Percentiles rank a stretch among this genome's conserved stretches.
phyloP scores from a whole-genome alignment of 2,113 vertebrate species.

The Eudyptes chrysolophus region DNA sequence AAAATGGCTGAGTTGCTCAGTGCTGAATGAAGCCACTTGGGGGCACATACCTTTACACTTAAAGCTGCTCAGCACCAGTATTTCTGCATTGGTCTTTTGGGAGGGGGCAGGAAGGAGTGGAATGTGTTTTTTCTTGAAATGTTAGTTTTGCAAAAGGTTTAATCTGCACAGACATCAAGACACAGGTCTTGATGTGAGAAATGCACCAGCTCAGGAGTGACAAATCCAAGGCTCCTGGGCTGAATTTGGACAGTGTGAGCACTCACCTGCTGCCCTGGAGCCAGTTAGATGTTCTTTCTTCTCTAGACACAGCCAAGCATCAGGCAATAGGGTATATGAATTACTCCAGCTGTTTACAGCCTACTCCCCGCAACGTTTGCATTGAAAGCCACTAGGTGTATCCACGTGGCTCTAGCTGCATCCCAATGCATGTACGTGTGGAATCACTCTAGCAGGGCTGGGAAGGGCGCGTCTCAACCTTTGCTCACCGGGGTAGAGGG shows the following conservation, averaged over 20 bases:
- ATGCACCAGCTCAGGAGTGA: neutral
- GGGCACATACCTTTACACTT: neutral
- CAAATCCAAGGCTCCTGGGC: neutral
- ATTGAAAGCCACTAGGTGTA: neutral
- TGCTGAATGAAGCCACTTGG: neutral
- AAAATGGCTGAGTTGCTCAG: neutral
- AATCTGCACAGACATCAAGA: neutral
- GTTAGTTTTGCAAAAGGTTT: neutral
- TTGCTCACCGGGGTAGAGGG: neutral
- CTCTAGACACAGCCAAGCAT: neutral
- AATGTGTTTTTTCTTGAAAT: neutral
- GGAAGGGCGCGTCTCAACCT: neutral
- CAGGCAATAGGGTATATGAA: neutral
- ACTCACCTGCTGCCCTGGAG: neutral
- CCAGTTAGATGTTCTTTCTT: neutral
- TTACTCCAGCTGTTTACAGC: neutral
- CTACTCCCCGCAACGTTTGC: accelerated
- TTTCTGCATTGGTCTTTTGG: neutral
- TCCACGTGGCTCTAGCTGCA: neutral
- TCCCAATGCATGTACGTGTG: accelerated
- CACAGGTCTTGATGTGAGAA: neutral
- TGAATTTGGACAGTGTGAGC: neutral
- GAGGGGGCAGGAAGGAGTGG: neutral
- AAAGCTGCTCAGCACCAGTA: neutral
- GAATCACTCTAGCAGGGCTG: neutral